phyloP scores from a whole-genome alignment of 2,888 invertebrate genomes.

The Disparrhopalites patrizii region DNA sequence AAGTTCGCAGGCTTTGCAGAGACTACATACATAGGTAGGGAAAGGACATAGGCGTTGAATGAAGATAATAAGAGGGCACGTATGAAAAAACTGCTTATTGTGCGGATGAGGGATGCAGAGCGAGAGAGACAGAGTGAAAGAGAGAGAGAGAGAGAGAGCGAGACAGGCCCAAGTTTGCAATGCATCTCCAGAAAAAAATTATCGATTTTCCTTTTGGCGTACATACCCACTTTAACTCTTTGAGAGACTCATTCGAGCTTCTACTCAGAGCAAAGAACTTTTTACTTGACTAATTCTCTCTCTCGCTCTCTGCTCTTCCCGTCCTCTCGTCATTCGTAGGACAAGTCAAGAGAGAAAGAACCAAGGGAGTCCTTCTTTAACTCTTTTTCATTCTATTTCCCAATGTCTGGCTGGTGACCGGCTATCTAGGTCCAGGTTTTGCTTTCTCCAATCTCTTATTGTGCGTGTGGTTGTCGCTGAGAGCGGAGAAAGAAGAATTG shows the following conservation, averaged over 20 bases:
- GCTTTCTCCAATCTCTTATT: no score
- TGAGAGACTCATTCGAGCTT: slow-evolving; percentile 2
- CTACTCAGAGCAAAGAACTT: slow-evolving; percentile 3
- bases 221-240: background rate
- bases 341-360: no score
- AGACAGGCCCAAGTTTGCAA: slow-evolving; percentile 24
- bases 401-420: no score
- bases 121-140: background rate
- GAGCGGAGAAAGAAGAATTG: no score
- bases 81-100: background rate
- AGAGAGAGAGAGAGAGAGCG: slow-evolving; percentile 6
- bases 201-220: slow-evolving; percentile 17
- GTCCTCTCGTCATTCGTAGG: background rate
- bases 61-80: background rate
- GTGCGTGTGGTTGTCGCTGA: no score
- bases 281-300: background rate
- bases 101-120: background rate
- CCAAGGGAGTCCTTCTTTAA: no score
- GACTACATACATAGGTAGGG: no score
- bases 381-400: background rate
- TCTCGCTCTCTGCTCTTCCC: background rate
- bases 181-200: slow-evolving; percentile 25
- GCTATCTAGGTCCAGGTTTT: no score
- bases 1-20: no score
- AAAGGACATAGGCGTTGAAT: background rate